Percentiles rank a stretch among this genome's conserved stretches.
phyloP scores from a whole-genome alignment of 92 coral and sea anemone species.

The Pocillopora meandrina region DNA sequence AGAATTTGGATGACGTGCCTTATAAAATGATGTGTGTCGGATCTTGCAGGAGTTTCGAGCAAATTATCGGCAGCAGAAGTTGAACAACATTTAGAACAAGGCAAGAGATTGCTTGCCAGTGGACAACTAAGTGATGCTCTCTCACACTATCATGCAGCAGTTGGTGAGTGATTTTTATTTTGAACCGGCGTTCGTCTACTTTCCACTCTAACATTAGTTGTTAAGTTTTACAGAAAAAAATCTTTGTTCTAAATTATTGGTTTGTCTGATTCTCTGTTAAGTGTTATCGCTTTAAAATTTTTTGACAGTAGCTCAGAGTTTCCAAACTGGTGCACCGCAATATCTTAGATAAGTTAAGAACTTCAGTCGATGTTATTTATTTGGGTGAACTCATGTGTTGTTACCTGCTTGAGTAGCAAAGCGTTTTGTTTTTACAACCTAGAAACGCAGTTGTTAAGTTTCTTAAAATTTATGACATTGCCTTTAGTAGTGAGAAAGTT shows the following conservation, averaged over 20 bases:
- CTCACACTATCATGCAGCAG: slow-evolving; percentile 97
- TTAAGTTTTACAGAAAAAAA: not conserved
- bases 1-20: slow-evolving; percentile 34
- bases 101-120: slow-evolving; percentile 81
- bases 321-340: not conserved
- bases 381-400: not conserved
- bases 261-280: too few relatives aligned
- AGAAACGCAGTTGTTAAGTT: not conserved
- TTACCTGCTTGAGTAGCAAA: slow-evolving; percentile 1
- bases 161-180: slow-evolving; percentile 60
- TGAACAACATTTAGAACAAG: slow-evolving; percentile 88
- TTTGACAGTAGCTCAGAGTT: too few relatives aligned
- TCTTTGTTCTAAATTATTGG: not conserved
- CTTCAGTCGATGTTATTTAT: not conserved
- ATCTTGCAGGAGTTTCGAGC: slow-evolving; percentile 67
- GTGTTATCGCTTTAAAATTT: too few relatives aligned
- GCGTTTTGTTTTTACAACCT: not conserved
- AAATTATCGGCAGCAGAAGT: slow-evolving; percentile 78
- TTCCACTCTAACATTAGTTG: not conserved
- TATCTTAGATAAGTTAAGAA: too few relatives aligned
- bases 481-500: too few relatives aligned
- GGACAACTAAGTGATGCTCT: slow-evolving; percentile 96
- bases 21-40: not conserved
- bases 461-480: not conserved
- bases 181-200: not conserved